Conservation (phyloP, 2,113 vertebrate genomes). For the Etia nguti region DNA sequence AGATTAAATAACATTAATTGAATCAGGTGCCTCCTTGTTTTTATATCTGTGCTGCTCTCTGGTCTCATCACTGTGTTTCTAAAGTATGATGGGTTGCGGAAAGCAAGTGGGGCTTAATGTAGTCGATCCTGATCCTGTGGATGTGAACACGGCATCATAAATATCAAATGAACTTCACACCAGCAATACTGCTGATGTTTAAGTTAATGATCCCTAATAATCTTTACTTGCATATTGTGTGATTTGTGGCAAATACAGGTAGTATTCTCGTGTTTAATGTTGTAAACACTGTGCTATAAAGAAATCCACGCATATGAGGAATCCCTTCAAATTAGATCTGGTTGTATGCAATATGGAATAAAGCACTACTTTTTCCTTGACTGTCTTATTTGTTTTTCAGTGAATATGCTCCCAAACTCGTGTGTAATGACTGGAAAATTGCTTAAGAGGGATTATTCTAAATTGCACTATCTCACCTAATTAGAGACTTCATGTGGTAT, state of each 20-base stretch:
- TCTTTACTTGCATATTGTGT: not conserved
- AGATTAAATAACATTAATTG: not conserved
- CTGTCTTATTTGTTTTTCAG: not conserved
- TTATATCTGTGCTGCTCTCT: not conserved
- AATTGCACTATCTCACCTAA: not conserved
- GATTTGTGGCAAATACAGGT: not conserved
- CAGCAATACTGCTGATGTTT: not conserved
- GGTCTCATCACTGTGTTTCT: not conserved
- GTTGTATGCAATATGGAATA: not conserved
- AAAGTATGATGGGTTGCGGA: not conserved
- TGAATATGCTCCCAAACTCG: not conserved
- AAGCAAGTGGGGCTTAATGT: not conserved
- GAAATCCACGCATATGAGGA: not conserved
- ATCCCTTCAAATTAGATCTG: not conserved
- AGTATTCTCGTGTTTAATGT: not conserved
- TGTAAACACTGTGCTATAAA: not conserved
- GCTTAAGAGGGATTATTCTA: not conserved
- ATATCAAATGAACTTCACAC: not conserved
- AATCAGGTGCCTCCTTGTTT: not conserved
- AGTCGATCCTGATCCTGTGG: not conserved
- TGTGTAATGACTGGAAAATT: not conserved
- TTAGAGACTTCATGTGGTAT: not conserved
- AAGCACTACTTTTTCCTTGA: not conserved
- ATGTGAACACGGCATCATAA: not conserved
- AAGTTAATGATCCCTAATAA: not conserved